Evolutionary conservation across 2,113 vertebrate genomes (phyloP).

Genomic region (Gambusia affinis): DNA sequence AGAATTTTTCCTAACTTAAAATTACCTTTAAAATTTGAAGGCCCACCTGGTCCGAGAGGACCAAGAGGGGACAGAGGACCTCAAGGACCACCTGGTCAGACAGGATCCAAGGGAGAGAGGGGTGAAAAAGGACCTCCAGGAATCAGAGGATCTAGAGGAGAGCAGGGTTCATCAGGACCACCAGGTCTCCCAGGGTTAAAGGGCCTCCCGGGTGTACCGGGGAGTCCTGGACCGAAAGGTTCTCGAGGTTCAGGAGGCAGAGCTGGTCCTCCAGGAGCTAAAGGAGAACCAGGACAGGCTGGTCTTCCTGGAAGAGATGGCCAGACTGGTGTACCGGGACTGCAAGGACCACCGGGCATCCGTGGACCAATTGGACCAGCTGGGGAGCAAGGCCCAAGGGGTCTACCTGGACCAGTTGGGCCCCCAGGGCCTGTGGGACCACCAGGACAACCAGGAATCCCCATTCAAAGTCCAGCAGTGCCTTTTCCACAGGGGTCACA

Average conservation of each 20-base stretch:
- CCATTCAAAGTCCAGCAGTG: conserved; percentile 63
- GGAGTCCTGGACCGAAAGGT: conserved; percentile 89
- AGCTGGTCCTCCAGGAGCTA: conserved; percentile 87
- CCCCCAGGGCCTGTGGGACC: conserved; percentile 84
- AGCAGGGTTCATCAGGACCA: conserved; percentile 85
- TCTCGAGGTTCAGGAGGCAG: conserved; percentile 92
- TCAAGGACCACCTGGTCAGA: conserved; percentile 84
- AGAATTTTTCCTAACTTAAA: not conserved
- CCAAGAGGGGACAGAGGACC: conserved; percentile 91
- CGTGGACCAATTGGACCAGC: conserved; percentile 86
- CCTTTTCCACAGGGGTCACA: conserved; percentile 78
- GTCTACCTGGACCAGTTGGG: conserved; percentile 85
- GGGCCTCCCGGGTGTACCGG: conserved; percentile 88
- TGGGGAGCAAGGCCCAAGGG: conserved; percentile 86
- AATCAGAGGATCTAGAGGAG: conserved; percentile 84
- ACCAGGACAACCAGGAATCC: conserved; percentile 80
- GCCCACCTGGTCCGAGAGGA: conserved; percentile 93
- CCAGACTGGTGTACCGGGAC: conserved; percentile 85
- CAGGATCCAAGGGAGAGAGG: conserved; percentile 90
- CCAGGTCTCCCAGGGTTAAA: conserved; percentile 87
- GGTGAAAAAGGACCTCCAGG: conserved; percentile 90
- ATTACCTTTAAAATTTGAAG: conserved; percentile 77
- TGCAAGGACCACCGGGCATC: conserved; percentile 86
- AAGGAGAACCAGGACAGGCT: conserved; percentile 86
- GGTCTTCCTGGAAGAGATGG: conserved; percentile 90